phyloP scores from a whole-genome alignment of 2,888 invertebrate genomes.

The Dexiosoma caninum region DNA sequence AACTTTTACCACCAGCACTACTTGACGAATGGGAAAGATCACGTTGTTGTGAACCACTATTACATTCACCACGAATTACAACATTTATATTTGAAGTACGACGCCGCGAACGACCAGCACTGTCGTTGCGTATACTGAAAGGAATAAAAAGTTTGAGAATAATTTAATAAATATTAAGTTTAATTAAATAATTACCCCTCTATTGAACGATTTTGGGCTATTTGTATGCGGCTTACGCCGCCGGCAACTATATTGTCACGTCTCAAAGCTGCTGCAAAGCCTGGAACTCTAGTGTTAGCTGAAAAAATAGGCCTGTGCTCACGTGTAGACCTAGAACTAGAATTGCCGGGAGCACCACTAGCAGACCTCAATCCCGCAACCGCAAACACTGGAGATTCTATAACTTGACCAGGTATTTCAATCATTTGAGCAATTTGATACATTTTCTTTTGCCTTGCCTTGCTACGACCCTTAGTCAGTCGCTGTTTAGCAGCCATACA shows the following conservation, averaged over 20 bases:
- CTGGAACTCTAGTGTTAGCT: constrained; percentile 78
- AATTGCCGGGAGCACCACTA: constrained; percentile 67
- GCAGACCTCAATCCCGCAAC: constrained; percentile 69
- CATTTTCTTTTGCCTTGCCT: constrained; percentile 97
- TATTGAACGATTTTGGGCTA: constrained; percentile 74
- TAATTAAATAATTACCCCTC: constrained; percentile 71
- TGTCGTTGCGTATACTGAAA: constrained; percentile 72
- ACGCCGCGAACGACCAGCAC: constrained; percentile 73
- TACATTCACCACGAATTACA: constrained; percentile 70
- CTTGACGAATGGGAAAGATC: constrained; percentile 78
- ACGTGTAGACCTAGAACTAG: constrained; percentile 69
- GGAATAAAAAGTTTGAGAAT: neutral
- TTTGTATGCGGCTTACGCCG: constrained; percentile 76
- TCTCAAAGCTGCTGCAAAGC: constrained; percentile 81
- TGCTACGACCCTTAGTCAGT: constrained; percentile 90
- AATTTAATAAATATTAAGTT: neutral
- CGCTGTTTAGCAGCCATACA: constrained; percentile 99
- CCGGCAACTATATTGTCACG: constrained; percentile 75
- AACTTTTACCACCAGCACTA: constrained; percentile 76
- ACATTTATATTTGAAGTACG: constrained; percentile 79
- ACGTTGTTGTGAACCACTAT: constrained; percentile 62
- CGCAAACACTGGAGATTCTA: constrained; percentile 74
- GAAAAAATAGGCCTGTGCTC: constrained; percentile 80
- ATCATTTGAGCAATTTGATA: constrained; percentile 94
- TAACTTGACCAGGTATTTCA: constrained; percentile 83